Evolutionary conservation across 2,888 invertebrate species (phyloP), one percentile per base, ranked within the genome.

Genomic region (Molorchus minor): DNA sequence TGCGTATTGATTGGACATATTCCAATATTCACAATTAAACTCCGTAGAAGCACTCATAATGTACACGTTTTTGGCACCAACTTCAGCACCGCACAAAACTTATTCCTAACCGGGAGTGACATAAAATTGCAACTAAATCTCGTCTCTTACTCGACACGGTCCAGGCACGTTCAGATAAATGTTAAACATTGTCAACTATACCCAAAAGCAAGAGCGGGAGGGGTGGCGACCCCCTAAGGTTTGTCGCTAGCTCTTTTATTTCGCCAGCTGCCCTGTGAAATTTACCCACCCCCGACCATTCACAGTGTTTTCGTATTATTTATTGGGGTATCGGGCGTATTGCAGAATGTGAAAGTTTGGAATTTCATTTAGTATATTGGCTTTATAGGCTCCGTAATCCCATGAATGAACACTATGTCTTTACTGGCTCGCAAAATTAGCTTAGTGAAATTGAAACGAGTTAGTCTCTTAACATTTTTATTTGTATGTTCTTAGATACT

Each of bases 161-260:
- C 75, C 75, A 71, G 77, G 76, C 79, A 78, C 78, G 77, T 75
- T 76, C 74, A 69, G 74, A 74, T 79, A 79, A 79, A 80, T 79
- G 80, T 76, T 77, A 72, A 77, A 80, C 79, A 80, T 77, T 80
- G 81, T 80, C 79, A 79, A 78, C 77, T 77, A 75, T 77, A 75
- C 77, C 75, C 75, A 74, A 75, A 76, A 77, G 67, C 65, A 64
- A 66, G 75, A 75, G 76, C 76, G 76, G 78, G 78, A 77, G 79
- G 79, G 79, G 77, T 79, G 61, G 59, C 64, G 63, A 63, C 65
- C 80, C 81, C 80, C 79, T 78, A 76, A 75, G 76, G 78, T 77
- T 78, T 75, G 77, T 78, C 78, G 76, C 77, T 71, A 68, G 77
- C 73, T 78, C 80, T 79, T 80, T 80, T 80, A 80, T 81, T 78